Conservation (phyloP, 2,888 invertebrate species). For the Biston stratarius region DNA sequence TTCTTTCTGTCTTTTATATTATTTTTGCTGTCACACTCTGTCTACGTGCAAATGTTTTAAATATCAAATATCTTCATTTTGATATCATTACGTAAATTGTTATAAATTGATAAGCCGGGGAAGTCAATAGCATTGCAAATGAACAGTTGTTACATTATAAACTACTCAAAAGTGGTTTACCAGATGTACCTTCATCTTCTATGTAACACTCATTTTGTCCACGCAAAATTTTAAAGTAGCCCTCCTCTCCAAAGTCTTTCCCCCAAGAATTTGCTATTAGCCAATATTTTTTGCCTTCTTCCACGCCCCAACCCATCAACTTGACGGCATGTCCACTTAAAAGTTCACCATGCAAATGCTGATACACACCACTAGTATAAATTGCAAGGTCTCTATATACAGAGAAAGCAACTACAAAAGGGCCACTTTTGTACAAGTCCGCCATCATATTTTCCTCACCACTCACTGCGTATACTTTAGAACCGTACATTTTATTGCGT, state of each 20-base stretch:
- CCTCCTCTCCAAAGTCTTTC: neutral
- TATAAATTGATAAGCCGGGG: too few relatives aligned
- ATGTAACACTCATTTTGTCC: neutral
- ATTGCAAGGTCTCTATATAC: neutral
- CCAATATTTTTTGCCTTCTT: constrained; percentile 91
- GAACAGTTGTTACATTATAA: too few relatives aligned
- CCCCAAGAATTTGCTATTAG: constrained; percentile 91
- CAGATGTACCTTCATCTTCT: neutral
- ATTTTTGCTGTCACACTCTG: too few relatives aligned
- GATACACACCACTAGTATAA: constrained; percentile 1
- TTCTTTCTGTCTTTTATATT: too few relatives aligned
- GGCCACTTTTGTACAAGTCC: neutral
- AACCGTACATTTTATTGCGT: neutral
- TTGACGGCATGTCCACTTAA: neutral
- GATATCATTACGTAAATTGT: too few relatives aligned
- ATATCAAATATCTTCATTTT: too few relatives aligned
- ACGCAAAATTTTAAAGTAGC: constrained; percentile 1
- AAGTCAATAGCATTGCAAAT: too few relatives aligned
- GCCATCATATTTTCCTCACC: neutral
- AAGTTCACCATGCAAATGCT: neutral
- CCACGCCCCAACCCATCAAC: constrained; percentile 92
- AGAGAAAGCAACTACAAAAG: neutral
- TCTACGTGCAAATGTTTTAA: too few relatives aligned
- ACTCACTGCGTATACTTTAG: neutral
- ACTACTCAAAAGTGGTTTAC: neutral